phyloP scores from a whole-genome alignment of 2,797 vertebrate species.

The Choloepus didactylus region DNA sequence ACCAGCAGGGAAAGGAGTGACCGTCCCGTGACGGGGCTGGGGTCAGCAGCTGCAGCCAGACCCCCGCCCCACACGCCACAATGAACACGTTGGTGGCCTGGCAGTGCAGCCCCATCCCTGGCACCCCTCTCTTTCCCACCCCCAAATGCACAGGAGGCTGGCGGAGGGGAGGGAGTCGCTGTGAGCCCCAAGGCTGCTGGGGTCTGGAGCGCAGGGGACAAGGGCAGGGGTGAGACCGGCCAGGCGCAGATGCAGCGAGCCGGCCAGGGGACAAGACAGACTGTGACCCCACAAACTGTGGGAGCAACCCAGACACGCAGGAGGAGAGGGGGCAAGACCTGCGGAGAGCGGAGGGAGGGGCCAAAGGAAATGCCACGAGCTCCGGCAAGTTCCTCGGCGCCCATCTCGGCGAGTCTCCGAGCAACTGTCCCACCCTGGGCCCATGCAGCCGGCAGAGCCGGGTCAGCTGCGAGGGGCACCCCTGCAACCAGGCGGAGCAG shows the following conservation, averaged over 20 bases:
- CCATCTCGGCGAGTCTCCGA: not conserved
- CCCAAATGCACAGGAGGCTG: not conserved
- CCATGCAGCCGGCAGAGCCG: no score
- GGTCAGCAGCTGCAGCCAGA: not conserved
- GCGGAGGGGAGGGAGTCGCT: not conserved
- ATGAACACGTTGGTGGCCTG: not conserved
- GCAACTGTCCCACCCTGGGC: not conserved
- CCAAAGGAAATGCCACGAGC: not conserved
- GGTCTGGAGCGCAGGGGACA: not conserved
- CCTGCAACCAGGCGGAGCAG: no score
- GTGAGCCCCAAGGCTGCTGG: not conserved
- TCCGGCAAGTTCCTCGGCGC: not conserved
- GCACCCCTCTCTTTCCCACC: not conserved
- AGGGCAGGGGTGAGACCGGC: not conserved
- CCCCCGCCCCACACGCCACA: not conserved
- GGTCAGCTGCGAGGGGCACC: no score
- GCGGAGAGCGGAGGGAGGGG: not conserved
- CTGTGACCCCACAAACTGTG: not conserved
- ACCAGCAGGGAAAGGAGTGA: not conserved
- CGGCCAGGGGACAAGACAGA: not conserved
- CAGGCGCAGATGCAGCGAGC: not conserved
- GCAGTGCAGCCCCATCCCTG: not conserved
- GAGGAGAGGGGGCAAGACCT: not conserved
- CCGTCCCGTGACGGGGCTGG: not conserved
- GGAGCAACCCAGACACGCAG: not conserved